Evolutionary conservation across 2,797 vertebrate genomes (phyloP), one percentile per base, ranked within the genome.

Genomic region (Bradypus variegatus): DNA sequence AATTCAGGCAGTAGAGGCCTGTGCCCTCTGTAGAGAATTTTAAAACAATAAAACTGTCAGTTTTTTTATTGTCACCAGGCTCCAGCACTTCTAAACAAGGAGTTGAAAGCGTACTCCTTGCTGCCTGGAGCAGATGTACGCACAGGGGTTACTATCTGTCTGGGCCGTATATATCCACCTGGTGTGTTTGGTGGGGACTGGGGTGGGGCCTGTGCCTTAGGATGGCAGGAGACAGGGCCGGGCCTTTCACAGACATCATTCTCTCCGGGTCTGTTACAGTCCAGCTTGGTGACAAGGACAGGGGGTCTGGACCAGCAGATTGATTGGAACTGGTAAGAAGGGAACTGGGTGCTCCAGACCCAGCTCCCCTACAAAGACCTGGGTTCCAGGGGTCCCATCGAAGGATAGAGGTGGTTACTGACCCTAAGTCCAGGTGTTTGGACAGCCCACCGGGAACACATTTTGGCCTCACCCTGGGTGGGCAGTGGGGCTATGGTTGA

Each of bases 271-370:
- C 94, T 91, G 86, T 95, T 97, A 33, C 97, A 99, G 99, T 97
- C 98, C 8, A 98, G 97, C 96, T 97, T 99, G 95, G 95, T 99
- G 95, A 97, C 92, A 29, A 98, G 99, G 91, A 98, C 98, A 1
- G 98, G 98, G 8, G 99, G 99, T 64, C 97, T 99, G 97, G 99
- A 99, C 94, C 94, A 98, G 93, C 95, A 96, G 36, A 98, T 99
- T 72, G 98, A 99, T 87, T 99, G 99, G 99, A 99, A 98, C 97
- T 99, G 99, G 99, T 99, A 97, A 98, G 98, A 60, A 82, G 50
- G 41, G 65, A 25, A 5, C 48, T 38, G 70, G 41, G 38, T 76
- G 19, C 64, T 70, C 81, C 41, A 72, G 38, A 81, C 38, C 38
- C 75, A 73, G 45, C 62, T 82, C 31, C 72, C 70, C 31, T 6